Evolutionary conservation across 2,888 invertebrate genomes (phyloP).

Genomic region (Drosophila melanocephala): DNA sequence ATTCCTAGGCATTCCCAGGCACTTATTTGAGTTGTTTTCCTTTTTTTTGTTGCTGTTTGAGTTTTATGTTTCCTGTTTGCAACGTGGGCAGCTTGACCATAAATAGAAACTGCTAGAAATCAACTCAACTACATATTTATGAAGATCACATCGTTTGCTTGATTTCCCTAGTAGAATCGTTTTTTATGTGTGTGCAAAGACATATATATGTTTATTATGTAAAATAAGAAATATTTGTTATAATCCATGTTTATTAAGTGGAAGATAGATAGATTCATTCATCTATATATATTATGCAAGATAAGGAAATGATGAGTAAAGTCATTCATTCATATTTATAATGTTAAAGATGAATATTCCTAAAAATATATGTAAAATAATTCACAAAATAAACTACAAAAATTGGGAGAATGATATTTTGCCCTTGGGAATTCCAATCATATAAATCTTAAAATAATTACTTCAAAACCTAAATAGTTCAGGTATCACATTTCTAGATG

Average conservation of each 20-base stretch:
- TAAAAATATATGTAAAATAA: not conserved
- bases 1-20: constrained; percentile 34
- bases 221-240: not conserved
- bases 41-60: not conserved
- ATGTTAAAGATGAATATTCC: not conserved
- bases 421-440: not conserved
- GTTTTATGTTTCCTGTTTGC: constrained; percentile 41
- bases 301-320: not conserved
- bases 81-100: not conserved
- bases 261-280: not conserved
- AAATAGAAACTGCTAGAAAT: not conserved
- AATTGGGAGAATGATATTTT: not conserved
- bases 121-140: not conserved
- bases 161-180: not conserved
- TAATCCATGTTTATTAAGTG: not conserved
- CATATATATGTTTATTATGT: not conserved
- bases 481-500: not conserved
- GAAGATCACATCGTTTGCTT: not conserved
- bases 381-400: not conserved
- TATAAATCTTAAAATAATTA: not conserved
- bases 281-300: not conserved
- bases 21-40: constrained; percentile 13
- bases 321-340: not conserved
- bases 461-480: not conserved
- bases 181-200: not conserved